These are phyloP conservation scores for Lamproptera curius DNA, from an alignment of 2,888 invertebrate genomes.

Conservation along the genomic window DNA sequence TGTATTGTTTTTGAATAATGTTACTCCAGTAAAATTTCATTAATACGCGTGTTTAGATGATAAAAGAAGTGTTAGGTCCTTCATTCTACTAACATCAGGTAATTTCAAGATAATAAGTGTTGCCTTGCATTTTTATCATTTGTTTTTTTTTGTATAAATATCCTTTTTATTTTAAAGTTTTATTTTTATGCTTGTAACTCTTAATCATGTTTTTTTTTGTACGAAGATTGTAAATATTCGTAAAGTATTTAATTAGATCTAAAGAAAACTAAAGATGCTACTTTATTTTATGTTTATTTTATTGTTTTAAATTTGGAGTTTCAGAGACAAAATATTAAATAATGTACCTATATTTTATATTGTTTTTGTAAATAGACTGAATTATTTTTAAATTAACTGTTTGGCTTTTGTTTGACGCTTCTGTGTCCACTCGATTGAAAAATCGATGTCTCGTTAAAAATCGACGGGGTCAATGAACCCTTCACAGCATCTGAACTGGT, in stretches of 20 bases:
- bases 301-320: too few relatives aligned
- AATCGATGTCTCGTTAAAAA: conserved; percentile 41
- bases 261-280: too few relatives aligned
- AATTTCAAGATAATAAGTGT: conserved; percentile 12
- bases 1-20: conserved; percentile 28
- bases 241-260: too few relatives aligned
- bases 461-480: conserved; percentile 44
- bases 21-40: conserved; percentile 29
- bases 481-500: conserved; percentile 43
- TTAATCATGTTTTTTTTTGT: too few relatives aligned
- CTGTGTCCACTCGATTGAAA: conserved; percentile 28
- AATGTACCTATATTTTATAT: too few relatives aligned
- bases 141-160: background rate
- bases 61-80: conserved; percentile 12
- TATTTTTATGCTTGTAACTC: too few relatives aligned
- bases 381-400: background rate
- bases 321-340: too few relatives aligned
- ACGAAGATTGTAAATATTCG: too few relatives aligned
- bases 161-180: too few relatives aligned
- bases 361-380: too few relatives aligned
- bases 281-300: too few relatives aligned
- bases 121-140: background rate
- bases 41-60: conserved; percentile 34
- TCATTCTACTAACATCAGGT: conserved; percentile 11
- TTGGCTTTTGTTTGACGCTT: conserved; percentile 3